These are phyloP conservation scores for Clarias macrocephalus DNA, from an alignment of 2,113 vertebrate species.

Conservation along the genomic window DNA sequence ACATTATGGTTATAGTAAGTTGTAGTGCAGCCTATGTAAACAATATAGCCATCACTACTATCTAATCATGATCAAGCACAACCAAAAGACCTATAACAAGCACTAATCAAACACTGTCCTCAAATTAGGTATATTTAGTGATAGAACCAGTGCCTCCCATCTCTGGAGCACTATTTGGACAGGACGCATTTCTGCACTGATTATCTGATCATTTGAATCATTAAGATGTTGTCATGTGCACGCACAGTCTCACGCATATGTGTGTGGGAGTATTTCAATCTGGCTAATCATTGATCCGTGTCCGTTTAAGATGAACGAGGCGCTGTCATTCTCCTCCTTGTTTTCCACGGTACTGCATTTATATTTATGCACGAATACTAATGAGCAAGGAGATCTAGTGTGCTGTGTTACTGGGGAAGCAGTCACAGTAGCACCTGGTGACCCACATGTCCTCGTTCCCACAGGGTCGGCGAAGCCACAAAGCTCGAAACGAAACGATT, in stretches of 20 bases:
- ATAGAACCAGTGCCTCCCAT: not conserved
- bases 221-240: not conserved
- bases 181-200: not conserved
- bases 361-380: not conserved
- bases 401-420: conserved; percentile 4
- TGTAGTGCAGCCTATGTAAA: not conserved
- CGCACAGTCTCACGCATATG: not conserved
- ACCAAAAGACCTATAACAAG: not conserved
- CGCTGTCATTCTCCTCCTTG: not conserved
- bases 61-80: not conserved
- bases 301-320: conserved; percentile 38
- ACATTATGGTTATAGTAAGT: too few relatives aligned
- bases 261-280: conserved; percentile 43
- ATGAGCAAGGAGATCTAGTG: conserved; percentile 18
- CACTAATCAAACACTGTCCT: not conserved
- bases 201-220: not conserved
- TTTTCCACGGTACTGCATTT: not conserved
- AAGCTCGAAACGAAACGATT: not conserved
- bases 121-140: not conserved
- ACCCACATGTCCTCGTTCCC: conserved; percentile 52
- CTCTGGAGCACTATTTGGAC: not conserved
- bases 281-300: conserved; percentile 54
- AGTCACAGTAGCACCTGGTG: conserved; percentile 53
- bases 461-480: conserved; percentile 23
- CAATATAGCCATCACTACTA: not conserved